Evolutionary conservation across 2,113 vertebrate genomes (phyloP).

Genomic region (Tragelaphus scriptus): DNA sequence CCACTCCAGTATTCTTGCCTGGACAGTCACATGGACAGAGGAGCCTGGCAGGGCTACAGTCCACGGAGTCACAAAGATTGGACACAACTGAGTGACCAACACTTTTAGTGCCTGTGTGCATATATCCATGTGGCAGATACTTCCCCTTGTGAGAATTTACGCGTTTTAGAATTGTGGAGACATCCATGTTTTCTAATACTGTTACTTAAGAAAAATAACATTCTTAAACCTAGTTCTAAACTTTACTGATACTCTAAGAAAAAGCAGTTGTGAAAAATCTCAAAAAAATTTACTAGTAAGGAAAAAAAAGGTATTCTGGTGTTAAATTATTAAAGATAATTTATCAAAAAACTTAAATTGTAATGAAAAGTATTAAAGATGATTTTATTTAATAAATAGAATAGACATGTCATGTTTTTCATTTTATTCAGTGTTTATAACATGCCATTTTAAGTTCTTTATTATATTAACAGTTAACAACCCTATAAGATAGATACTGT

Average conservation of each 20-base stretch:
- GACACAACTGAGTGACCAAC: neutral
- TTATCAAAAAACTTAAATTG: neutral
- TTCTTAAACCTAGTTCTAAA: neutral
- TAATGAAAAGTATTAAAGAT: neutral
- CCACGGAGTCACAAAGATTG: neutral
- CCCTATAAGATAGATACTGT: neutral
- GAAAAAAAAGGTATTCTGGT: neutral
- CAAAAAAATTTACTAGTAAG: neutral
- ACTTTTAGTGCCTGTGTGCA: neutral
- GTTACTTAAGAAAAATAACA: slow-evolving; percentile 1
- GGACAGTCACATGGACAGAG: neutral
- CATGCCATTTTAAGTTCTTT: neutral
- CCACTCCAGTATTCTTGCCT: neutral
- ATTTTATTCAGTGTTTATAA: neutral
- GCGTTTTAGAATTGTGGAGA: neutral
- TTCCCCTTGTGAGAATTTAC: neutral
- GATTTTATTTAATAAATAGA: neutral
- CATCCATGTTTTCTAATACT: neutral
- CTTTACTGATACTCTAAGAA: neutral
- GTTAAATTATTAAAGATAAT: neutral
- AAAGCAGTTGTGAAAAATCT: neutral
- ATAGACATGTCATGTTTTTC: neutral
- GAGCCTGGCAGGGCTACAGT: neutral
- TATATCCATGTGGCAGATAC: neutral
- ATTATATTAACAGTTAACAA: neutral